Conservation (phyloP, 1,140 invertebrate genomes). For the Bombus affinis region DNA sequence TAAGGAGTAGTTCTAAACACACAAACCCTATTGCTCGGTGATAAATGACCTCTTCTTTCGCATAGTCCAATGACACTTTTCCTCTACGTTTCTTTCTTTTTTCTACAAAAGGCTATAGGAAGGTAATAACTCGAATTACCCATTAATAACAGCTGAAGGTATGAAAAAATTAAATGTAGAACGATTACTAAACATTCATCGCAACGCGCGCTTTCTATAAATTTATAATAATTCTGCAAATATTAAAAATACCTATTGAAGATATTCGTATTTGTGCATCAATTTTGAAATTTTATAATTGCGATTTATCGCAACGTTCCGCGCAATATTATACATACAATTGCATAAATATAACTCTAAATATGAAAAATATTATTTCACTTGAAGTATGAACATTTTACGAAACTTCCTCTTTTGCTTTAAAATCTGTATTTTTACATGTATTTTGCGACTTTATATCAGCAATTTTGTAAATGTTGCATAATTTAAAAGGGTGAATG, state of each 20-base stretch:
- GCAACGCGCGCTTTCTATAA: no score
- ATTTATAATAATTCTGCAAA: not conserved
- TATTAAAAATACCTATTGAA: no score
- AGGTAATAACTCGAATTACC: not conserved
- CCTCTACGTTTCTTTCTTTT: not conserved
- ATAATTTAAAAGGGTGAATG: not conserved
- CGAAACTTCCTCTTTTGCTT: no score
- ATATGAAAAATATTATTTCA: not conserved
- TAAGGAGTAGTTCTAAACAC: not conserved
- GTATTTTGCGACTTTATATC: not conserved
- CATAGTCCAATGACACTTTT: not conserved
- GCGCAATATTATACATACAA: no score
- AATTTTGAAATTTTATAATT: no score
- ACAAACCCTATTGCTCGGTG: not conserved
- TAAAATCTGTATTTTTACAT: not conserved
- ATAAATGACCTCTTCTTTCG: not conserved
- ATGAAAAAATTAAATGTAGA: not conserved
- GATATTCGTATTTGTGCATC: no score
- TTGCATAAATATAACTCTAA: no score
- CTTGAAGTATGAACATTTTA: not conserved
- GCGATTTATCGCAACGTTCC: no score
- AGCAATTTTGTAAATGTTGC: no score
- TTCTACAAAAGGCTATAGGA: not conserved
- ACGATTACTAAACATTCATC: no score
- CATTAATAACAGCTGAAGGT: not conserved